phyloP scores from a whole-genome alignment of 2,113 vertebrate genomes.

The Gnathonemus echidnorhynchus region DNA sequence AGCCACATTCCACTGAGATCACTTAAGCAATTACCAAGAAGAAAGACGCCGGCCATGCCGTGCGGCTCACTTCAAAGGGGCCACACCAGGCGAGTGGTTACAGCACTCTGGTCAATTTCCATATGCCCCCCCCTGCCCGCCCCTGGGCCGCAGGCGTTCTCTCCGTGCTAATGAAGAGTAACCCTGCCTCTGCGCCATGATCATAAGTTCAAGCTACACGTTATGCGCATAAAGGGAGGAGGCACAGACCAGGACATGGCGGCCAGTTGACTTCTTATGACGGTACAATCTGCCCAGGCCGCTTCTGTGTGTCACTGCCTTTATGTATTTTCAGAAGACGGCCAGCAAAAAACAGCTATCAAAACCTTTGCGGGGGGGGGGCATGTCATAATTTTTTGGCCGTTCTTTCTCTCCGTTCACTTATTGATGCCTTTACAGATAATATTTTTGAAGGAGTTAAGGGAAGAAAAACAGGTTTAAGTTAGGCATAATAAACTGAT shows the following conservation, averaged over 20 bases:
- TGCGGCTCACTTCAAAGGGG: conserved; percentile 71
- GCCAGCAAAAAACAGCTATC: not conserved
- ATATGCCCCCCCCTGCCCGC: conserved; percentile 51
- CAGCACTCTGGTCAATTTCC: conserved; percentile 72
- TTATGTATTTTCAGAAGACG: no score
- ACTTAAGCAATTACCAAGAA: conserved; percentile 80
- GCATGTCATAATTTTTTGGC: not conserved
- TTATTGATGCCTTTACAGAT: not conserved
- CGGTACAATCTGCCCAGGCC: conserved; percentile 10
- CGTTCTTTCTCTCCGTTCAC: not conserved
- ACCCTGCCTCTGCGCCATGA: conserved; percentile 35
- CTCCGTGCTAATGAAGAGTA: conserved; percentile 23
- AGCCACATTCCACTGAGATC: conserved; percentile 66
- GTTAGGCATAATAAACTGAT: not conserved
- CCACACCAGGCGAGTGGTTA: conserved; percentile 62
- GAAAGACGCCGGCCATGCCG: conserved; percentile 59
- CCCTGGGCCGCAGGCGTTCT: conserved; percentile 16
- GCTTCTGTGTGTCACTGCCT: conserved; percentile 4
- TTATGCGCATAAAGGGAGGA: conserved; percentile 41
- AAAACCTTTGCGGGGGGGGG: not conserved
- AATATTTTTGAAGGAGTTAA: not conserved
- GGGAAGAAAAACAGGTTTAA: not conserved
- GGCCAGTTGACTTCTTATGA: conserved; percentile 22
- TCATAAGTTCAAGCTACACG: conserved; percentile 50
- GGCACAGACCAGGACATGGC: conserved; percentile 40